A percentile compares a stretch with the other conserved stretches of the same genome.
Conservation (phyloP, 2,888 invertebrate species). For the Dasysyrphus albostriatus region DNA sequence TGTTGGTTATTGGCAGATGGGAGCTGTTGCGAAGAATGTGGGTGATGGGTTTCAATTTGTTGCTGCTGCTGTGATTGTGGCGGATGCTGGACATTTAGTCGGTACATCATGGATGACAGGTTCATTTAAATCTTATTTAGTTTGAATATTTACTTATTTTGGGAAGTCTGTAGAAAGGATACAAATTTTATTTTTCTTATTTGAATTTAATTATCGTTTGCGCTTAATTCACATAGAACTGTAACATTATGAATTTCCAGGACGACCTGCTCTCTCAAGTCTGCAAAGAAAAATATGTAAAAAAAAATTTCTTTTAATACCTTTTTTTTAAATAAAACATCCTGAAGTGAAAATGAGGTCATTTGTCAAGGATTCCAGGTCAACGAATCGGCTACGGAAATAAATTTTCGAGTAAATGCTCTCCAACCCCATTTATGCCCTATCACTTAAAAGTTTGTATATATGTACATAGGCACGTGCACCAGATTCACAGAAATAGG, state of each 20-base stretch:
- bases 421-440: background rate
- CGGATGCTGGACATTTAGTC: constrained; percentile 81
- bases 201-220: background rate
- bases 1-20: constrained; percentile 72
- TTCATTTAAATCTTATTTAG: constrained; percentile 76
- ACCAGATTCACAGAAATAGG: constrained; percentile 54
- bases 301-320: background rate
- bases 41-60: constrained; percentile 75
- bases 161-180: background rate
- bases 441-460: constrained; percentile 20
- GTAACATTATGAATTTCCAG: constrained; percentile 59
- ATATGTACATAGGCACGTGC: constrained; percentile 43
- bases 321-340: constrained; percentile 12
- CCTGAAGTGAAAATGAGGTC: constrained; percentile 49
- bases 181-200: constrained; percentile 25
- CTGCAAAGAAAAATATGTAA: constrained; percentile 43
- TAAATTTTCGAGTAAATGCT: constrained; percentile 41
- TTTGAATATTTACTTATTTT: constrained; percentile 25
- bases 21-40: constrained; percentile 75
- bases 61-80: constrained; percentile 79
- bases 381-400: constrained; percentile 66
- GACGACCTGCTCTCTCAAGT: constrained; percentile 37
- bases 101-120: constrained; percentile 82
- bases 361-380: constrained; percentile 76
- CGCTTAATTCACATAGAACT: constrained; percentile 33